Evolutionary conservation across 2,888 invertebrate genomes (phyloP), one percentile per base, ranked within the genome.

Genomic region (Allacma fusca): DNA sequence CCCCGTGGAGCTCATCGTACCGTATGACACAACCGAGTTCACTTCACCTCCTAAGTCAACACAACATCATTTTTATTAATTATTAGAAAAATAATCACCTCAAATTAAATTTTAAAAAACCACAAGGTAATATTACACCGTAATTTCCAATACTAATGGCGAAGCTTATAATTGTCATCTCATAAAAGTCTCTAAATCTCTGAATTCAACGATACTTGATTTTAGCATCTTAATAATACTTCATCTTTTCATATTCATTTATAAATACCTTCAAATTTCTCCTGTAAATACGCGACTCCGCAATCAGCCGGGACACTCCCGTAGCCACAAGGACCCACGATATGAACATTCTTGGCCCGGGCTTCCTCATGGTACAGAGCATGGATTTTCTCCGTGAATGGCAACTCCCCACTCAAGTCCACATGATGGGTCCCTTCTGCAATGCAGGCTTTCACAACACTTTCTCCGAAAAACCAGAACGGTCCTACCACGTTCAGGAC

Each of bases 401-500:
- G 28, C 0, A 79, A 75, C 21, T 82, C 82, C 1, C 78, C 81
- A 40, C 77, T 62, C 5, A 98, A 92, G 87, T 98, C 98, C 13
- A 98, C 91, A 85, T 97, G 94, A 88, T 95, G 92, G 0, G 97
- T 91, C 77, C 91, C 91, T 68, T 91, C 90, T 76, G 92, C 92
- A 28, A 96, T 89, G 82, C 96, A 97, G 0, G 97, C 96, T 84
- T 91, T 91, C 0, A 98, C 0, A 97, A 98, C 94, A 1, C 92
- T 90, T 86, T 97, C 96, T 0, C 98, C 98, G 87, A 91, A 94
- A 85, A 95, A 91, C n/a, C 91, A 88, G 86, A 92, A 95, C 0
- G 98, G 98, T 0, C 98, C 98, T 83, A 95, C 95, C 87, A 95
- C 95, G 87, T 97, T 98, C 0, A 97, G 90, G 28, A 99, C 85